A percentile compares a stretch with the other conserved stretches of the same genome.
phyloP scores from a whole-genome alignment of 2,888 invertebrate species.

The Hyles lineata region DNA sequence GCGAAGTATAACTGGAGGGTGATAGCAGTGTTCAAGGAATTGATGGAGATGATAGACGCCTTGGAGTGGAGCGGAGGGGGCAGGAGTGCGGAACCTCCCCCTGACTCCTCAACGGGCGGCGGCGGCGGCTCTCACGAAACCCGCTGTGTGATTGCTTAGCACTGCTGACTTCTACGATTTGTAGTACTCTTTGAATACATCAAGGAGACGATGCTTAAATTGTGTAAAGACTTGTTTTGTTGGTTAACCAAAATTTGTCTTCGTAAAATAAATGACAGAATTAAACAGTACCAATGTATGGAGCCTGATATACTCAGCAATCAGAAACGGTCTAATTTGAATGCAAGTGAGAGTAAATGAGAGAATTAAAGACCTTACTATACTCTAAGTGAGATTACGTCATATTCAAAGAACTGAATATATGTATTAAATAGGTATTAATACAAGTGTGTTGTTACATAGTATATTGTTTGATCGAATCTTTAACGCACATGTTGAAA shows the following conservation, averaged over 20 bases:
- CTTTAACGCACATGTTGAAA: slow-evolving; percentile 11
- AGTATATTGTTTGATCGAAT: background rate
- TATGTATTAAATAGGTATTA: background rate
- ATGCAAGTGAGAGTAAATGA: slow-evolving; percentile 13
- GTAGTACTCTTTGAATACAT: slow-evolving; percentile 8
- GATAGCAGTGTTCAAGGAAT: slow-evolving; percentile 92
- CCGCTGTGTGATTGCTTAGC: slow-evolving; percentile 79
- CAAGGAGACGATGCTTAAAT: background rate
- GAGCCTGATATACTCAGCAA: too few relatives aligned
- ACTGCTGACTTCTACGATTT: slow-evolving; percentile 39
- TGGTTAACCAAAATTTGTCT: background rate
- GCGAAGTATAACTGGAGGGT: slow-evolving; percentile 97
- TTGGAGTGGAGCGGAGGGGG: slow-evolving; percentile 87
- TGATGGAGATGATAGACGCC: slow-evolving; percentile 90
- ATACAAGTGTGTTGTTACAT: slow-evolving; percentile 8
- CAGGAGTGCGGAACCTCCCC: slow-evolving; percentile 71
- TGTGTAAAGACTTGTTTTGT: background rate
- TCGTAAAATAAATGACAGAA: background rate
- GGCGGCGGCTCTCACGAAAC: slow-evolving; percentile 71
- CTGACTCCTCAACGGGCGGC: slow-evolving; percentile 68
- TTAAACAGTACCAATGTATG: background rate
- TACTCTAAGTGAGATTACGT: slow-evolving; percentile 5
- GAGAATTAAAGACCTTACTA: slow-evolving; percentile 4
- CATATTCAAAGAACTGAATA: slow-evolving; percentile 21
- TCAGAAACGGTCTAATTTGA: slow-evolving; percentile 5